Conservation (phyloP, 2,113 vertebrate species). For the Malaclemys terrapin region DNA sequence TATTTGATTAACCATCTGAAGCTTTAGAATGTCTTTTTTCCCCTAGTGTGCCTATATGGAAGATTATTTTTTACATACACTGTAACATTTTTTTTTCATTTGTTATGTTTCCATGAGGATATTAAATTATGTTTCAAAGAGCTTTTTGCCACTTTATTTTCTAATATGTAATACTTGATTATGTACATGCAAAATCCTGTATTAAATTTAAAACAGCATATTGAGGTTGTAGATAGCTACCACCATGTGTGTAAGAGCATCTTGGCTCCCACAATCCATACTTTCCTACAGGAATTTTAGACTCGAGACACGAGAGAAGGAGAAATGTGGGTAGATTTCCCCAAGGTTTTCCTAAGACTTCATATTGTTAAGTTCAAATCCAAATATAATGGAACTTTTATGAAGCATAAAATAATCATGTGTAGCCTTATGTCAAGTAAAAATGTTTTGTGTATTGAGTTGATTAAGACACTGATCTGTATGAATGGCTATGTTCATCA, state of each 20-base stretch:
- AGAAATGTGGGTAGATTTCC: not conserved
- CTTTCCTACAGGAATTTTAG: conserved; percentile 4
- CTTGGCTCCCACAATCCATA: rapidly evolving
- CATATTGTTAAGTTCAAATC: not conserved
- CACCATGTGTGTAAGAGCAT: not conserved
- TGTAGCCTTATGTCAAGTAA: conserved; percentile 52
- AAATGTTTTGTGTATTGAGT: conserved; percentile 35
- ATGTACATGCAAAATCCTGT: not conserved
- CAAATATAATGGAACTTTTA: conserved; percentile 8
- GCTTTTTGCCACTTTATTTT: not conserved
- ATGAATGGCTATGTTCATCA: not conserved
- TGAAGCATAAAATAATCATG: conserved; percentile 39
- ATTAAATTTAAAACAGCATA: not conserved
- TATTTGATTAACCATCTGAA: not conserved
- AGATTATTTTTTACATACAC: not conserved
- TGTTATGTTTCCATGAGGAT: not conserved
- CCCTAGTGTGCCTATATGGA: not conserved
- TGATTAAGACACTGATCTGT: conserved; percentile 47
- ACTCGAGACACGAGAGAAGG: not conserved
- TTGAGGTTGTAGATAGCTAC: not conserved
- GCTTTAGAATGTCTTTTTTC: not conserved
- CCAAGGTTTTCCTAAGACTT: not conserved
- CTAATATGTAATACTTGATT: not conserved
- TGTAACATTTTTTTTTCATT: rapidly evolving
- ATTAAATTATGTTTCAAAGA: not conserved